Evolutionary conservation across 2,888 invertebrate genomes (phyloP), one percentile per base, ranked within the genome.

Genomic region (Tigriopus californicus): DNA sequence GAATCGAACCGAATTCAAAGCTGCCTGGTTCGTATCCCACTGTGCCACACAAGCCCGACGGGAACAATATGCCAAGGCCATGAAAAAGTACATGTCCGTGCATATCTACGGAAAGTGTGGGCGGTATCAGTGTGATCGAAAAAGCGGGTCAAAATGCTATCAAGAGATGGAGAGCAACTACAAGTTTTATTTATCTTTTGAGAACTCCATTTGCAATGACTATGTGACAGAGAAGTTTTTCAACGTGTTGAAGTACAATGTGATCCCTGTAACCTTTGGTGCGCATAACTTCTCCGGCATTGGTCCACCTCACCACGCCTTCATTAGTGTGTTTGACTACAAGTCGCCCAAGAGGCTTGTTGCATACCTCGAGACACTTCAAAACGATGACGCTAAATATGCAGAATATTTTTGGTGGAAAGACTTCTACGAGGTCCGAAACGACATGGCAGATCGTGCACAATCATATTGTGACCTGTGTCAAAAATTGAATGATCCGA

Each of bases 221-320:
- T 69, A 69, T 62, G 64, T 68, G 1, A 68, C 67, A 0, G 69
- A 69, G 55, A 68, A 69, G 52, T 63, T 68, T 12, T 67, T 65
- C 58, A 61, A 62, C 6, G 61, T 64, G 10, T 62, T 67, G n/a
- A 61, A 61, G 10, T 60, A 63, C 15, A 61, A 66, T 44, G 63
- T 67, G 12, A 63, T 69, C 12, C 67, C 67, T 0, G 62, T 70
- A 5, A 68, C 68, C 1, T 66, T 66, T 49, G 69, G 69, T 0
- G 63, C 65, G 11, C 66, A 65, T 0, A 64, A 69, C 60, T 69
- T 70, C 58, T 62, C 62, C 1, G 13, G 33, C n/a, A 60, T 66
- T 5, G 64, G 66, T 1, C 70, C 70, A 0, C 62, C 63, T 15
- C 33, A 33, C 8, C 63, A 63, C 15, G 67, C 69, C 3, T 69